Evolutionary conservation across 2,113 vertebrate species (phyloP), one percentile per base, ranked within the genome.

Genomic region (Gobio gobio): DNA sequence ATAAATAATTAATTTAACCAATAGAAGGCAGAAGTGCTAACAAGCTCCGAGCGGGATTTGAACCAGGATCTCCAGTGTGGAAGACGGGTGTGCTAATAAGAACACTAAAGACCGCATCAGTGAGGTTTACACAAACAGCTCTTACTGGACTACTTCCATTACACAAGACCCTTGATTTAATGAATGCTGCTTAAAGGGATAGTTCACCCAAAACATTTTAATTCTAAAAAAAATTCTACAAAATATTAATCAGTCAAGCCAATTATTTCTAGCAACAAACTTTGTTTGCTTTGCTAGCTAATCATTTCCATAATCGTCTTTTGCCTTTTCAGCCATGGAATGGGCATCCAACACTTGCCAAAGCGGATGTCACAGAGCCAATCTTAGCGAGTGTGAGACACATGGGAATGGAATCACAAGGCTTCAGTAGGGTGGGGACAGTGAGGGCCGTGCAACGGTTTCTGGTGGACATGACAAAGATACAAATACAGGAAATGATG

Each of bases 271-370:
- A 66, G 63, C 26, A 66, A 66, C 26, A 66, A 49, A 40, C 70
- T 49, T 47, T 12, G 10, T 47, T 12, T 12, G 0, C 54, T 56
- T 56, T 22, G 54, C 54, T 56, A 22, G 54, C 20, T 56, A 56
- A 56, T 56, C 6, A 56, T 56, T 56, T 22, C 54, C 5, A 47
- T 16, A 66, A 74, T 63, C 63, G 51, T 80, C 84, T 73, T 72
- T 82, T 66, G n/a, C 74, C 84, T 64, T 79, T 87, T 63, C 61
- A 87, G 73, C 33, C 72, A 4, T 24, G 9, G 40, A 86, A 61
- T 77, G 61, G 68, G 63, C 77, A 87, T 54, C 70, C 45, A 33
- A 29, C 68, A 58, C 14, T 6, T 10, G 88, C 78, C 88, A 70
- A 74, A 85, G 68, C 18, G 49, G 75, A 87, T 70, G 68, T 77